Evolutionary conservation across 1,140 invertebrate genomes (phyloP).

Genomic region (Neodiprion pinetum): DNA sequence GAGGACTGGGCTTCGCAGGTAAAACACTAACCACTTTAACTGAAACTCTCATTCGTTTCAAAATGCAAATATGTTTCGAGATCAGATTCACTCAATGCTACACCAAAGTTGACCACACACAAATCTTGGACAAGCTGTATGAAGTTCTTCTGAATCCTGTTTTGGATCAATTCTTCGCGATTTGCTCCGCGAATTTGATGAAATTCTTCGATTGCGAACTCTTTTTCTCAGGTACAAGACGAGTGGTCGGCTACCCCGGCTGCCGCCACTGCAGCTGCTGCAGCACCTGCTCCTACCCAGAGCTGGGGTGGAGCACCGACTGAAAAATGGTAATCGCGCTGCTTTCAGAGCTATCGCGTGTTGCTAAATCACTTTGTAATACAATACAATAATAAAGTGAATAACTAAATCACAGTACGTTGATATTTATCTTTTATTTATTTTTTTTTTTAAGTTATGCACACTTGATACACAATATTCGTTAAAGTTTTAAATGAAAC

Average conservation of each 20-base stretch:
- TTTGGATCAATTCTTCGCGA: not conserved
- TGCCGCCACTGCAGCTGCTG: not conserved
- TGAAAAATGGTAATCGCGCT: conserved; percentile 36
- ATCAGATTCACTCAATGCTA: too few species aligned
- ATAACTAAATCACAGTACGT: not conserved
- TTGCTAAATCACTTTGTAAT: not conserved
- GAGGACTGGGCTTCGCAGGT: conserved; percentile 65
- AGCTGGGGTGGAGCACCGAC: conserved; percentile 53
- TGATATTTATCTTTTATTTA: too few species aligned
- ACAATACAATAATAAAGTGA: not conserved
- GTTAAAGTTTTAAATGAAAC: too few species aligned
- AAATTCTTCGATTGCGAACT: not conserved
- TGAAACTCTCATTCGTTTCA: too few species aligned
- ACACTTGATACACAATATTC: too few species aligned
- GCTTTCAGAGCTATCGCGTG: not conserved
- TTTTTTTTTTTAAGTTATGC: too few species aligned
- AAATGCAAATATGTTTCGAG: too few species aligned
- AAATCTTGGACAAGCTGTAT: too few species aligned
- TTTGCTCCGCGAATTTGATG: not conserved
- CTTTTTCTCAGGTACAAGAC: conserved; percentile 40
- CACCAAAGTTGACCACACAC: too few species aligned
- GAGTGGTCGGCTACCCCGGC: conserved; percentile 44
- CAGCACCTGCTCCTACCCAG: conserved; percentile 32
- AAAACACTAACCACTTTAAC: not conserved
- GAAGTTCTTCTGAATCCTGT: not conserved